Percentiles rank a stretch among this genome's conserved stretches.
phyloP scores from a whole-genome alignment of 2,888 invertebrate species.

The Catocala fraxini region DNA sequence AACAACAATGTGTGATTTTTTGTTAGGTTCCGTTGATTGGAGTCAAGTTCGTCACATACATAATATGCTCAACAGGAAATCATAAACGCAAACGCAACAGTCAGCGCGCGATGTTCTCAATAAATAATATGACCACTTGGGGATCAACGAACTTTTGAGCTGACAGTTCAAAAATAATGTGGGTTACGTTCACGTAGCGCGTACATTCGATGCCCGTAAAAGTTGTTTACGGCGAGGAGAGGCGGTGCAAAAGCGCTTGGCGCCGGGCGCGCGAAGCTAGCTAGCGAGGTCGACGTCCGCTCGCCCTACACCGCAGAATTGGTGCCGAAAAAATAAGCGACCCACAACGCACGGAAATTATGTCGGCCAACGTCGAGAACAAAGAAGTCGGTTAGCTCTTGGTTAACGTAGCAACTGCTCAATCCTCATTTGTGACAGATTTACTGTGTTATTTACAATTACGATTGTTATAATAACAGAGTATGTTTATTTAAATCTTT shows the following conservation, averaged over 20 bases:
- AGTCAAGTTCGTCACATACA: slow-evolving; percentile 66
- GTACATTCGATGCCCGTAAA: slow-evolving; percentile 86
- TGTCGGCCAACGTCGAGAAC: slow-evolving; percentile 78
- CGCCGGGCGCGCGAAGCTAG: slow-evolving; percentile 62
- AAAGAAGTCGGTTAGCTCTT: slow-evolving; percentile 67
- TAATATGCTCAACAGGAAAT: slow-evolving; percentile 73
- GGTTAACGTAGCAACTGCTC: slow-evolving; percentile 51
- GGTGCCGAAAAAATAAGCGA: slow-evolving; percentile 85
- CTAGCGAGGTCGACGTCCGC: slow-evolving; percentile 74
- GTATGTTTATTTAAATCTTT: neutral
- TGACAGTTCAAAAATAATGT: slow-evolving; percentile 87
- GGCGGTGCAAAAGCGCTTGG: slow-evolving; percentile 54
- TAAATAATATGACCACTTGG: slow-evolving; percentile 77
- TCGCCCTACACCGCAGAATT: slow-evolving; percentile 75
- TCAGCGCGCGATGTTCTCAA: slow-evolving; percentile 78
- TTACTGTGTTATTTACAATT: slow-evolving; percentile 20
- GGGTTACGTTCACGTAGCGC: slow-evolving; percentile 87
- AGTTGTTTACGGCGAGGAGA: slow-evolving; percentile 81
- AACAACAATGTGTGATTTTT: slow-evolving; percentile 8
- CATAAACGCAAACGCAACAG: slow-evolving; percentile 69
- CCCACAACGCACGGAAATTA: slow-evolving; percentile 80
- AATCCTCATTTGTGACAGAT: slow-evolving; percentile 25
- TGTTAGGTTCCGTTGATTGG: slow-evolving; percentile 17
- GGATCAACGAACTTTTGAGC: slow-evolving; percentile 84
- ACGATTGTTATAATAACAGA: slow-evolving; percentile 12